These are phyloP conservation scores for Ptyas mucosa DNA, from an alignment of 2,113 vertebrate species.

Conservation along the genomic window DNA sequence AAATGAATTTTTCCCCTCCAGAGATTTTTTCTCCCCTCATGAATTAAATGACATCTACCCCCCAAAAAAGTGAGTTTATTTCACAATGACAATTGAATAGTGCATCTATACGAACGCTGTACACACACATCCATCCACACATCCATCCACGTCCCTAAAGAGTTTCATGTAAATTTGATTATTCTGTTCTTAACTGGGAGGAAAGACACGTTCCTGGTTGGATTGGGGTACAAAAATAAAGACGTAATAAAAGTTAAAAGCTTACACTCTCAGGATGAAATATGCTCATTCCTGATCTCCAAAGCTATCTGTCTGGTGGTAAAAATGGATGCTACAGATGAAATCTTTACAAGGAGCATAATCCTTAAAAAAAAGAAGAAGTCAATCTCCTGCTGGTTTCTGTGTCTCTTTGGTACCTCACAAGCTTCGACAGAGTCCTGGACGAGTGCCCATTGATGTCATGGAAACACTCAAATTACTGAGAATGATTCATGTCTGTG, in stretches of 20 bases:
- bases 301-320: conserved; percentile 57
- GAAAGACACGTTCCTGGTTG: conserved; percentile 52
- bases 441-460: conserved; percentile 94
- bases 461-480: conserved; percentile 98
- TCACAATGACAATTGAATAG: conserved; percentile 26
- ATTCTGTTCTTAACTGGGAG: conserved; percentile 27
- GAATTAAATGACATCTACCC: conserved; percentile 41
- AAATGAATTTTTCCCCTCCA: conserved; percentile 41
- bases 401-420: conserved; percentile 77
- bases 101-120: not conserved
- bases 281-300: conserved; percentile 50
- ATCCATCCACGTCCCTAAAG: not conserved
- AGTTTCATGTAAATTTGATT: conserved; percentile 14
- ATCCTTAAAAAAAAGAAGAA: conserved; percentile 64
- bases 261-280: conserved; percentile 54
- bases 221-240: conserved; percentile 48
- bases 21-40: conserved; percentile 22
- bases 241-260: conserved; percentile 63
- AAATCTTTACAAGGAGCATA: conserved; percentile 73
- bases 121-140: not conserved
- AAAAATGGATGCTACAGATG: conserved; percentile 67
- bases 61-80: conserved; percentile 57
- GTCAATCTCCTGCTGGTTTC: conserved; percentile 75
- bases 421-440: conserved; percentile 86
- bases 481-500: conserved; percentile 94